Base-by-base conservation (phyloP, 2,113 vertebrate species). In the Pelvicachromis taeniatus region DNA sequence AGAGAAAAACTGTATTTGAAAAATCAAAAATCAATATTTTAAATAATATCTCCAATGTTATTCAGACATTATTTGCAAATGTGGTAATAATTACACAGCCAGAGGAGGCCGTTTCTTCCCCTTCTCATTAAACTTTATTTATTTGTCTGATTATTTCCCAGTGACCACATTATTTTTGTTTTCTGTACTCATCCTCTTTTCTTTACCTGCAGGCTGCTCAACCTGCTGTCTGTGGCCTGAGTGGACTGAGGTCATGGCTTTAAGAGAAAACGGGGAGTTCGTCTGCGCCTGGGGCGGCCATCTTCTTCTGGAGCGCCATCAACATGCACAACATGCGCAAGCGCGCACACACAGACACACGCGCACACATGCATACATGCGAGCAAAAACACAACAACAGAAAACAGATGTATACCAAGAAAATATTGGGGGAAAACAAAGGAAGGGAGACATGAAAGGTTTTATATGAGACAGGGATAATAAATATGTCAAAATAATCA, bases 261-360 rank as follows among this genome's bases (percentile, higher is more conserved):
- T 96, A 96, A 96, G 82, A 92, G 96, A 94, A 96, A 95, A 87
- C 96, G 95, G 14, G 95, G 94, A 23, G 94, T 96, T 93, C 96
- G 94, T 95, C 95, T 96, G 92, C 96, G 93, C 55, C 94, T 93
- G 12, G 96, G 95, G 26, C 96, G 95, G 80, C 95, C 94, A 87
- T 95, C 93, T 87, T 96, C 94, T 85, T 93, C 96, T 95, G 94
- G 83, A 91, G 79, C 70, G 19, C 54, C 86, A 84, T 81, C 83
- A 90, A 92, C 91, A 88, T 81, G 65, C 63, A 81, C 83, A 61
- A 59, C 89, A 88, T 81, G 85, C 75, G 77, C 54, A 80, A n/a
- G 84, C 16, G 42, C 54, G 54, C 75, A 26, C 33, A 63, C 77
- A 73, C 73, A 85, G 63, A 56, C 77, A 84, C 82, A 61, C 61